phyloP scores from a whole-genome alignment of 2,888 invertebrate genomes.

The Pyrrhia umbra region DNA sequence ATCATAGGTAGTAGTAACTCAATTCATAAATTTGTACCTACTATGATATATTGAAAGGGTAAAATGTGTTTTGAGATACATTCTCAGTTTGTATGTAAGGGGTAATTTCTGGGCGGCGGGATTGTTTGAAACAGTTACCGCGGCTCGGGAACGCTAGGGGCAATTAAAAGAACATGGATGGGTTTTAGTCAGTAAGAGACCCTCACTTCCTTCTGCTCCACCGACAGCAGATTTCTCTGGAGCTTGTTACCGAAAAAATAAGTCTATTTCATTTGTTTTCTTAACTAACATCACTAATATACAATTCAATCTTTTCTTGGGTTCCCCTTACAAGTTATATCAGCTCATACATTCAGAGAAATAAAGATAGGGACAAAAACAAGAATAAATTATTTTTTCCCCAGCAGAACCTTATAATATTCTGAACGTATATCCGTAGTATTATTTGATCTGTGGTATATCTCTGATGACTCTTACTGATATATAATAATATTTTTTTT shows the following conservation, averaged over 20 bases:
- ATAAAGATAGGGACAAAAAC: neutral
- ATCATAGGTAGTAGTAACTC: too few species aligned
- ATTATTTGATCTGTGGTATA: too few species aligned
- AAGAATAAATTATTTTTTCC: neutral
- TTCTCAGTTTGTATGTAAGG: too few species aligned
- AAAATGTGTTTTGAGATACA: too few species aligned
- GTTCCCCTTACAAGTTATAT: neutral
- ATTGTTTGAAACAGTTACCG: too few species aligned
- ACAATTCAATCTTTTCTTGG: neutral
- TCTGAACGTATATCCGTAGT: conserved; percentile 4
- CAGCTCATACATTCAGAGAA: neutral
- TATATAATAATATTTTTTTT: conserved; percentile 12
- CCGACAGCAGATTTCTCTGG: neutral
- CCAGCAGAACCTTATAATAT: neutral
- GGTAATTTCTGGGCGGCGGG: too few species aligned
- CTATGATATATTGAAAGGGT: too few species aligned
- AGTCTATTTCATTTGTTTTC: neutral
- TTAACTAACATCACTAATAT: neutral
- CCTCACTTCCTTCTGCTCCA: too few species aligned
- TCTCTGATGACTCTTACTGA: neutral
- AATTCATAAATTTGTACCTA: too few species aligned
- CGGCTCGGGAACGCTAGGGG: too few species aligned
- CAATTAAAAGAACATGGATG: too few species aligned
- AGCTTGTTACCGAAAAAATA: neutral
- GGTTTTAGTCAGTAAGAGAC: too few species aligned